These are phyloP conservation scores for Protobothrops mucrosquamatus DNA, from an alignment of 2,113 vertebrate genomes.

Conservation along the genomic window DNA sequence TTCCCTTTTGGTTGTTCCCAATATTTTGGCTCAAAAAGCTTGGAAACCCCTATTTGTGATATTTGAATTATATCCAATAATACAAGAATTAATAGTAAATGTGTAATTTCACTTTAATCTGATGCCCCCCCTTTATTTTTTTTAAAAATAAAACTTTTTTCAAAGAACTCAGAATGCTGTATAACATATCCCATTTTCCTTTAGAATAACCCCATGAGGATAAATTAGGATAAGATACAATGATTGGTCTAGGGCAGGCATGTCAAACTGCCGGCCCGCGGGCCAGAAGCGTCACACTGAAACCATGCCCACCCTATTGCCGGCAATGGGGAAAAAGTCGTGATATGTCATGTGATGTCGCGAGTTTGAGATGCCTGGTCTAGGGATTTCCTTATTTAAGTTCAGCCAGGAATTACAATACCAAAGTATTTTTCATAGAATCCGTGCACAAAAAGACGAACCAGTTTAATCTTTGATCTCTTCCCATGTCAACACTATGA, in stretches of 20 bases:
- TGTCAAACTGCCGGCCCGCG: too few relatives aligned
- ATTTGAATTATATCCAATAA: neutral
- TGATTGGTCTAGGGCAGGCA: neutral
- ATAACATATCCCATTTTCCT: neutral
- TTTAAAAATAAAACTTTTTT: neutral
- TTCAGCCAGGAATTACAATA: neutral
- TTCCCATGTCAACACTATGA: neutral
- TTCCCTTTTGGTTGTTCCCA: neutral
- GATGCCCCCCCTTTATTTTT: neutral
- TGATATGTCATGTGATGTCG: too few relatives aligned
- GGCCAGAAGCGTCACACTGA: too few relatives aligned
- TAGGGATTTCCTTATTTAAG: neutral
- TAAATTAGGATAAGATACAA: neutral
- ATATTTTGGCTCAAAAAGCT: neutral
- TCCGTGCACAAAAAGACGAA: neutral
- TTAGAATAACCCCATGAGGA: neutral
- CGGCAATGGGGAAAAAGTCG: too few relatives aligned
- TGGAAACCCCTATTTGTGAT: neutral
- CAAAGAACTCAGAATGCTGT: neutral
- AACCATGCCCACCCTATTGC: too few relatives aligned
- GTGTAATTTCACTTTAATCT: neutral
- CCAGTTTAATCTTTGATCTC: neutral
- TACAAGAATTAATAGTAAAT: neutral
- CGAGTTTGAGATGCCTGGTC: neutral
- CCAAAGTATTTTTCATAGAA: neutral